Evolutionary conservation across 2,113 vertebrate genomes (phyloP).

Genomic region (Odobenus rosmarus): DNA sequence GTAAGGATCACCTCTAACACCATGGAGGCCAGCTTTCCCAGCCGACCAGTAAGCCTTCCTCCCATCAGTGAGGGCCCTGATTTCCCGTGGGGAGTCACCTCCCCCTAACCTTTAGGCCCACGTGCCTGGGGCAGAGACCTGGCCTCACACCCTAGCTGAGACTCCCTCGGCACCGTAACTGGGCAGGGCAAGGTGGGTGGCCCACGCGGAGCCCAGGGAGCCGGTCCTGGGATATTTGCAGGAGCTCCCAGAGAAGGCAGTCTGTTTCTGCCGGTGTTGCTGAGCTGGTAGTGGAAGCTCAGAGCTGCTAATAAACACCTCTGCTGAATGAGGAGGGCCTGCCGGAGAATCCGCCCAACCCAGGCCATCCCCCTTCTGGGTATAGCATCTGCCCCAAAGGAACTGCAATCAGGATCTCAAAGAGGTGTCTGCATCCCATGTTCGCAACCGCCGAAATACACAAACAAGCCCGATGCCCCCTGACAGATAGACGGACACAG

Average conservation of each 20-base stretch:
- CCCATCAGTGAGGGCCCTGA: not conserved
- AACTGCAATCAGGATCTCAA: not conserved
- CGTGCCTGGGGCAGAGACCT: not conserved
- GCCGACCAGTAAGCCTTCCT: not conserved
- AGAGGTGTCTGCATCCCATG: not conserved
- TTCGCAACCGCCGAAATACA: not conserved
- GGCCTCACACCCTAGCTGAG: not conserved
- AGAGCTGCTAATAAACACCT: not conserved
- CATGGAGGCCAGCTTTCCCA: not conserved
- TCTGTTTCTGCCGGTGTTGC: not conserved
- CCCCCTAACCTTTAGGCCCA: not conserved
- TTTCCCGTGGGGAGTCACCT: not conserved
- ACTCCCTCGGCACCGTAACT: not conserved
- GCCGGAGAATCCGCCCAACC: not conserved
- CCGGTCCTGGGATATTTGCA: not conserved
- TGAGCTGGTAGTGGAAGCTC: not conserved
- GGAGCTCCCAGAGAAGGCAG: not conserved
- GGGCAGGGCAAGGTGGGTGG: not conserved
- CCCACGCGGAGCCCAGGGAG: not conserved
- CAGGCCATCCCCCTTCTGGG: not conserved
- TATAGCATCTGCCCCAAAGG: rapidly evolving
- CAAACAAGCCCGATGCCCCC: rapidly evolving
- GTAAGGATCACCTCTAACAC: not conserved
- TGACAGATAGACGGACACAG: too few relatives aligned
- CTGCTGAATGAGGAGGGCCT: rapidly evolving